Evolutionary conservation across 2,888 invertebrate species (phyloP), one percentile per base, ranked within the genome.

Genomic region (Helicoverpa assulta): DNA sequence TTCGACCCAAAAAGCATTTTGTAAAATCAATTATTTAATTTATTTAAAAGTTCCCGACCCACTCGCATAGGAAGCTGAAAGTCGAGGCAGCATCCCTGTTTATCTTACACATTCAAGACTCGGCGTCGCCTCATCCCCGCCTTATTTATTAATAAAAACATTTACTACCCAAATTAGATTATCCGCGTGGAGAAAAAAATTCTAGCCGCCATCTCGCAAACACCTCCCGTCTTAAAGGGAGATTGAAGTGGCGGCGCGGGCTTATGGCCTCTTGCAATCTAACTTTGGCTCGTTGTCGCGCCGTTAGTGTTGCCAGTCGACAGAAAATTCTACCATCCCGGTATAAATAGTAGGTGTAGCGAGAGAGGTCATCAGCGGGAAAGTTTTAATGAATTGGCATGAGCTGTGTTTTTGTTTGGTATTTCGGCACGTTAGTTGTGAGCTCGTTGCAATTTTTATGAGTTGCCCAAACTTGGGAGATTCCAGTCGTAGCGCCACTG

Each of bases 341-440:
- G 86, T 82, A 88, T 87, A 89, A 90, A 91, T 90, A 89, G 87
- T 85, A 86, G 88, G 82, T 85, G 86, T 80, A 81, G 81, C 85
- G 73, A 81, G 75, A 74, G 81, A 82, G 89, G 86, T 89, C 90
- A 87, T 91, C 91, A 88, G 81, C 80, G 85, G 76, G 81, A 88
- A 93, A 94, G 85, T 94, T 94, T 94, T 93, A 94, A 94, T 94
- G 92, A 94, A 93, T 92, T 89, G 90, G 86, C 88, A 80, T 84
- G 82, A 83, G 82, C 79, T 81, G 83, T 85, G 84, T 85, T 85
- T 85, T 83, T 85, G 78, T 85, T 83, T 85, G 78, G 66, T 83
- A 71, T 88, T 87, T 84, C 78, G 80, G 80, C 76, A 70, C 67
- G 80, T 77, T 83, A 81, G 85, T 85, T 82, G 82, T 65, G 67